Base-by-base conservation (phyloP, 2,888 invertebrate genomes). In the Parthenolecanium corni region DNA sequence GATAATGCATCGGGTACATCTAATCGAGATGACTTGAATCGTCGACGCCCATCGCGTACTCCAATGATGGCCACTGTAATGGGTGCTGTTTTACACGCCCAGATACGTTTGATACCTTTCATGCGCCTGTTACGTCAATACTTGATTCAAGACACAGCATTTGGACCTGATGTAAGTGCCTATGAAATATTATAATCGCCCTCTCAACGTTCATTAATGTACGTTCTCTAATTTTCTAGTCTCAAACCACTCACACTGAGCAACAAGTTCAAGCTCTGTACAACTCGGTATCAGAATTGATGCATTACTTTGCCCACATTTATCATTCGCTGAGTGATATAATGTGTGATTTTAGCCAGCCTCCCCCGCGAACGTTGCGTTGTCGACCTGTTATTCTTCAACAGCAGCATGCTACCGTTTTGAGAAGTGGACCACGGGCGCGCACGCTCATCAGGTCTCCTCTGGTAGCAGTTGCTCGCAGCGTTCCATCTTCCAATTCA, bases 321-420 rank as follows among this genome's bases (percentile, higher is more conserved):
- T 89, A 87, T 73, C 95, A 95, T 72, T 84, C 87, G 1, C 77
- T 91, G 52, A 92, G 92, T 70, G 94, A 95, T 72, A 80, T 94
- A 52, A 84, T 84, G 73, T 79, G 88, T 52, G 82, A 87, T 70
- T 79, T 86, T 66, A 77, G 79, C 31, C 79, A 80, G 67, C 76
- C 80, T 4, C 80, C 85, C 4, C 87, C 87, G 0, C 77, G 89
- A 64, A 79, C 80, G 65, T 76, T 89, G 46, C 76, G 82, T 56
- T 85, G 85, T 69, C 78, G 84, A 40, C 84, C 85, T n/a, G 81
- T 84, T 66, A 74, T 85, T 36, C 80, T 86, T 36, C 85, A 84
- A 69, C 84, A 64, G 71, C 76, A 65, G 74, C 75, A n/a, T 44
- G 52, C 63, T 44, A 44, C 63, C 6, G 42, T 63, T 21, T 31